Base-by-base conservation (phyloP, 2,888 invertebrate species). In the Eupithecia pulchellata region DNA sequence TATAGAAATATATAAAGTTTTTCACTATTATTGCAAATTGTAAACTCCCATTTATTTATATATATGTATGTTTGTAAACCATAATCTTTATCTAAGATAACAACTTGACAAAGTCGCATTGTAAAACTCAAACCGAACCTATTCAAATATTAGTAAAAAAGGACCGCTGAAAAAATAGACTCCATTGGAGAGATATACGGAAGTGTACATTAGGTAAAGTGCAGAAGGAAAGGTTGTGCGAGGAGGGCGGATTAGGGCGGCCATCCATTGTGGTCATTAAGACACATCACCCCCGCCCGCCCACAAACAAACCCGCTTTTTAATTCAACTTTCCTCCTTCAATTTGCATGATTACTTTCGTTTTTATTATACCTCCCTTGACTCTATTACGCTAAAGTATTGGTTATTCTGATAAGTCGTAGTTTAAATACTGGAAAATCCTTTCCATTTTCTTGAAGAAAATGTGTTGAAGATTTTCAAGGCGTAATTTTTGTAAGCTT, bases 261-360 rank as follows among this genome's bases (percentile, higher is more conserved):
- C 91, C 91, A 93, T 92, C 93, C 92, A 90, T 91, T 91, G 93
- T 86, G 93, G 93, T 94, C 94, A 94, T 94, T 94, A 94, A 93
- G 93, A 93, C 89, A 92, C 93, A 92, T 93, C 89, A 90, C 89
- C 86, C 87, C 70, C 75, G 71, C 42, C 68, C 75, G 73, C 80
- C 79, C 76, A 76, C 81, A 81, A 82, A 79, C 85, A 84, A 83
- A 86, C 88, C 89, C 88, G 89, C 89, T 91, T 93, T 93, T 94
- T 94, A 94, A 94, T 94, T 94, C 94, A 93, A 93, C 94, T 93
- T 93, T 91, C 89, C 88, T 91, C 87, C 89, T 84, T 86, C 84
- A 92, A 94, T 94, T 94, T 94, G 94, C 94, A 94, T 94, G 94
- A 94, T 94, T 93, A 93, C 94, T 93, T 92, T 93, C 91, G 88